These are phyloP conservation scores for Cryptoblepharus egeriae DNA, from an alignment of 2,797 vertebrate genomes.

Conservation along the genomic window DNA sequence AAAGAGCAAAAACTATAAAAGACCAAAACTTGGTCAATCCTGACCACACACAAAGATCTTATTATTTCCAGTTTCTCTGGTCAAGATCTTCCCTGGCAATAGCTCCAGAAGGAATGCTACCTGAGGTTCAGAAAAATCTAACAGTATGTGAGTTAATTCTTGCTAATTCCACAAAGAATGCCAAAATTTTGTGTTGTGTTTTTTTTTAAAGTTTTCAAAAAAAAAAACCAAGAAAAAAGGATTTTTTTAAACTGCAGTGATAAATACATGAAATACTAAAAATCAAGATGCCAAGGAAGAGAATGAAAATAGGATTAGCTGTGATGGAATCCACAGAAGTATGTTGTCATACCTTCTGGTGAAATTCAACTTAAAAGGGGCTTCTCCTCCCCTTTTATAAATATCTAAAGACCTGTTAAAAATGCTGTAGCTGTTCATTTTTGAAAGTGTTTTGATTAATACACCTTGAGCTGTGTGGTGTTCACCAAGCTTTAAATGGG, in stretches of 20 bases:
- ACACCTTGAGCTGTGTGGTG: conserved; percentile 12
- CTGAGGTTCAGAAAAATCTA: not conserved
- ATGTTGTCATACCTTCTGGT: not conserved
- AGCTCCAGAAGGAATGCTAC: not conserved
- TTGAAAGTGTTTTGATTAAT: conserved; percentile 15
- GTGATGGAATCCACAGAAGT: not conserved
- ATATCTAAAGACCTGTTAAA: not conserved
- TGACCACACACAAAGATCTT: no score
- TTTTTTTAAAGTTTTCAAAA: no score
- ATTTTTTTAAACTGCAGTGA: rapidly evolving
- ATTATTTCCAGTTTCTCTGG: no score
- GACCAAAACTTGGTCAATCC: no score
- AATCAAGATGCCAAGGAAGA: not conserved
- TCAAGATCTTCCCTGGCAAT: not conserved
- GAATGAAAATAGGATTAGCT: not conserved
- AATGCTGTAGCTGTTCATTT: not conserved
- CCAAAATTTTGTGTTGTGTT: no score
- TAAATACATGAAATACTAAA: not conserved
- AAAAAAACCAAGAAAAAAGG: no score
- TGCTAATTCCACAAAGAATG: not conserved
- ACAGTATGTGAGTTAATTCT: not conserved
- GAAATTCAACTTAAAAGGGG: not conserved
- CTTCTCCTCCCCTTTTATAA: not conserved
- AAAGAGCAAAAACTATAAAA: no score
- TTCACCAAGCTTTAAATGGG: not conserved